Conservation (phyloP, 2,888 invertebrate species). For the Drosophila mercatorum region DNA sequence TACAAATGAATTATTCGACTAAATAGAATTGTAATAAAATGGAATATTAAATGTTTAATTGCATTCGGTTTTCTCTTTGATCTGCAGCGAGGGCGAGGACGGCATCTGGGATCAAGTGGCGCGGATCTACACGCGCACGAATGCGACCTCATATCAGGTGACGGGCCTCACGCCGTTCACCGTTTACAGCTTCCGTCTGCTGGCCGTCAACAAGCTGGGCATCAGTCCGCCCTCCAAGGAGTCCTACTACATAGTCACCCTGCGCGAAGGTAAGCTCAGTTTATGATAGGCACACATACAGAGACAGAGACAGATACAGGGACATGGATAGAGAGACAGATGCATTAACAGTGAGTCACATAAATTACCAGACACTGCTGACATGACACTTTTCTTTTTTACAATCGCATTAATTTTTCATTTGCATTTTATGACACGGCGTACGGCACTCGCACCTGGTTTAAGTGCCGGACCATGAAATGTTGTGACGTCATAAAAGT, state of each 20-base stretch:
- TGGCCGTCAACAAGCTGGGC: constrained; percentile 90
- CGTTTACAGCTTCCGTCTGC: constrained; percentile 90
- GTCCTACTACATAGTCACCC: constrained; percentile 90
- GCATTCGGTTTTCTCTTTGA: background rate
- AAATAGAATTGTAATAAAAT: constrained; percentile 2
- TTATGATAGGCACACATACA: constrained; percentile 40
- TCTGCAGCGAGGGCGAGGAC: constrained; percentile 88
- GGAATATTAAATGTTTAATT: constrained; percentile 8
- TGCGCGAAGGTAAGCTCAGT: constrained; percentile 88
- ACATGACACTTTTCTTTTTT: constrained; percentile 67
- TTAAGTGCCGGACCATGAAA: constrained; percentile 65
- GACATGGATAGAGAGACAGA: background rate
- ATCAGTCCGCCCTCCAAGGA: constrained; percentile 88
- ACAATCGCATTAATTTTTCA: constrained; percentile 79
- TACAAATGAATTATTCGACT: constrained; percentile 18
- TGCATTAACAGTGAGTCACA: constrained; percentile 33
- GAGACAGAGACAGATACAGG: background rate
- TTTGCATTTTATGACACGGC: constrained; percentile 58
- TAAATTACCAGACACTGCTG: constrained; percentile 56
- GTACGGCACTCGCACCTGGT: constrained; percentile 29
- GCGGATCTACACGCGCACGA: constrained; percentile 87
- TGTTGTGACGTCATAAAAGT: constrained; percentile 64
- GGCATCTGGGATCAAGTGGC: constrained; percentile 88
- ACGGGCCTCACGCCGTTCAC: constrained; percentile 89
- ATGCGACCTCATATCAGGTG: constrained; percentile 88